Percentiles rank a stretch among this genome's conserved stretches.
Conservation (phyloP, 2,113 vertebrate genomes). For the Crotalus helleri region DNA sequence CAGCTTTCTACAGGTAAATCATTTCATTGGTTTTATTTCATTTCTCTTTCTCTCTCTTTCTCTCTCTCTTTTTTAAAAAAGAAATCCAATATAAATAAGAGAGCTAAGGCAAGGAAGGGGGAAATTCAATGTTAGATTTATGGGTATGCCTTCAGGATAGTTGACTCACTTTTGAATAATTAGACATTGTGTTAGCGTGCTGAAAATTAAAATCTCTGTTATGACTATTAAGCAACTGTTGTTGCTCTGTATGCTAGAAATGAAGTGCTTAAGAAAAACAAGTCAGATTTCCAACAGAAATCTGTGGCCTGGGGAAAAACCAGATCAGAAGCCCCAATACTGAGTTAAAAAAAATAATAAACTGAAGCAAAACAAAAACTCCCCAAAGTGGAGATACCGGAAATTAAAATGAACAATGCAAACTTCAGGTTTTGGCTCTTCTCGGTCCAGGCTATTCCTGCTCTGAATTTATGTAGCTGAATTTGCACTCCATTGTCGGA, state of each 20-base stretch:
- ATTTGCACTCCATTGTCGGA: background rate
- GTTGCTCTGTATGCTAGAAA: conserved; percentile 39
- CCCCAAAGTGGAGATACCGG: background rate
- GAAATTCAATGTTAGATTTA: background rate
- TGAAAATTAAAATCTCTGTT: conserved; percentile 29
- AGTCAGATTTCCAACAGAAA: conserved; percentile 7
- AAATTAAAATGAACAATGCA: conserved; percentile 2
- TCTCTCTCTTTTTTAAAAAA: conserved; percentile 14
- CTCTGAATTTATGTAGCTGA: background rate
- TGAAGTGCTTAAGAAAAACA: conserved; percentile 2
- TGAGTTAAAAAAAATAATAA: conserved; percentile 19
- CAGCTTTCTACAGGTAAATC: conserved; percentile 86
- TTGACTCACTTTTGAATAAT: conserved; percentile 17
- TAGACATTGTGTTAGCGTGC: rapidly evolving
- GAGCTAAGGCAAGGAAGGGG: background rate
- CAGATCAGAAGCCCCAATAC: background rate
- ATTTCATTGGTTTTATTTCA: background rate
- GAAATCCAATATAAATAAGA: background rate
- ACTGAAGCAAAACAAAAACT: background rate
- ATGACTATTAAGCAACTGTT: conserved; percentile 14
- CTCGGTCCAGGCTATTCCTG: background rate
- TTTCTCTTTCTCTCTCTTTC: background rate
- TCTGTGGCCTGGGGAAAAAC: conserved; percentile 2
- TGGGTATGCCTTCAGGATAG: background rate
- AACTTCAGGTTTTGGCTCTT: conserved; percentile 20